These are phyloP conservation scores for Microcebus griseorufus DNA, from an alignment of 2,113 vertebrate genomes.

Conservation along the genomic window DNA sequence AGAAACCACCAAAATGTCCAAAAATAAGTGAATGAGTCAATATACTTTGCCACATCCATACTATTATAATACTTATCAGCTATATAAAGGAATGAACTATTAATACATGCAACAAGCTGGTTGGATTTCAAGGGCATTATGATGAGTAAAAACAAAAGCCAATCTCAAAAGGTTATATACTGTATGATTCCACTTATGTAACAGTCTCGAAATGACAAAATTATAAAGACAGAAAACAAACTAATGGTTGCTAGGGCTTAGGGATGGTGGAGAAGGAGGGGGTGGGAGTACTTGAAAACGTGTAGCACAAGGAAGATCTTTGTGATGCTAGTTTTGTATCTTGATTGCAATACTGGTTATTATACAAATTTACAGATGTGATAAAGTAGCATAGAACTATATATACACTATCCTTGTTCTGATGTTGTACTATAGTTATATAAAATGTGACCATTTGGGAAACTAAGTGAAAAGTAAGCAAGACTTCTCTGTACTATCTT, in stretches of 20 bases:
- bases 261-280: neutral
- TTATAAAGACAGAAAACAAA: too few species aligned
- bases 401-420: neutral
- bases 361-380: neutral
- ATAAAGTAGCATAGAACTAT: neutral
- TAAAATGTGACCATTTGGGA: too few species aligned
- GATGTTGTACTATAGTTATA: neutral
- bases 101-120: neutral
- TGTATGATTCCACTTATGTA: neutral
- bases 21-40: neutral
- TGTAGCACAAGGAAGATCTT: neutral
- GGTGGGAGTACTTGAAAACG: neutral
- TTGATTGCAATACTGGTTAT: neutral
- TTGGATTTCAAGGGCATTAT: neutral
- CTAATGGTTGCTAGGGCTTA: neutral
- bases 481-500: too few species aligned
- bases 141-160: neutral
- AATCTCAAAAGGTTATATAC: neutral
- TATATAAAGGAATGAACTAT: neutral
- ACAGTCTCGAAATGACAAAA: too few species aligned
- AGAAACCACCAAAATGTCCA: neutral
- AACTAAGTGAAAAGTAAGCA: too few species aligned
- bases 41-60: neutral
- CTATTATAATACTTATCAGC: neutral
- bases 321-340: neutral